Percentiles rank a stretch among this genome's conserved stretches.
These are phyloP conservation scores for Neosilurus mollespiculum DNA, from an alignment of 2,797 vertebrate genomes.

Conservation along the genomic window DNA sequence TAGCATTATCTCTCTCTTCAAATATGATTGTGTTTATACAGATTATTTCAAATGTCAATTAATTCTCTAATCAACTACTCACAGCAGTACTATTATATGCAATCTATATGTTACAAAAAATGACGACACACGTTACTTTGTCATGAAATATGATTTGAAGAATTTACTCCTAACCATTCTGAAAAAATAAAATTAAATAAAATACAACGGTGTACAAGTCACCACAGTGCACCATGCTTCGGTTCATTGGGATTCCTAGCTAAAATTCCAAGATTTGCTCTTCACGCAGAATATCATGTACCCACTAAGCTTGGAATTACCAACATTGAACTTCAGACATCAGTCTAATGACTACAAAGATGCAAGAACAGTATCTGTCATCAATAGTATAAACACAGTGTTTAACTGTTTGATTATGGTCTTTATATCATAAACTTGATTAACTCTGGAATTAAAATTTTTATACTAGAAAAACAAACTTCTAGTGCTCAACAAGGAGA, in stretches of 20 bases:
- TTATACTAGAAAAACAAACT: neutral
- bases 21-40: conserved; percentile 13
- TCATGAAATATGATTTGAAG: neutral
- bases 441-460: neutral
- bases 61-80: conserved; percentile 10
- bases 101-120: conserved; percentile 23
- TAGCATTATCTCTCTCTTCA: neutral
- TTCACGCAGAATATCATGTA: neutral
- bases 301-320: neutral
- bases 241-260: neutral
- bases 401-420: neutral
- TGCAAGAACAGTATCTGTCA: neutral
- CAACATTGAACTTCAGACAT: neutral
- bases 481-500: neutral
- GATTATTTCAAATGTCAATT: neutral
- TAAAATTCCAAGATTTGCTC: neutral
- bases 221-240: neutral
- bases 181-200: neutral
- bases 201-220: neutral
- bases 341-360: conserved; percentile 4
- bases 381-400: conserved; percentile 20
- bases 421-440: neutral
- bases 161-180: neutral
- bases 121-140: conserved; percentile 4
- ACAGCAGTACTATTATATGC: conserved; percentile 4